phyloP scores from a whole-genome alignment of 2,113 vertebrate genomes.

The Dromiciops gliroides region DNA sequence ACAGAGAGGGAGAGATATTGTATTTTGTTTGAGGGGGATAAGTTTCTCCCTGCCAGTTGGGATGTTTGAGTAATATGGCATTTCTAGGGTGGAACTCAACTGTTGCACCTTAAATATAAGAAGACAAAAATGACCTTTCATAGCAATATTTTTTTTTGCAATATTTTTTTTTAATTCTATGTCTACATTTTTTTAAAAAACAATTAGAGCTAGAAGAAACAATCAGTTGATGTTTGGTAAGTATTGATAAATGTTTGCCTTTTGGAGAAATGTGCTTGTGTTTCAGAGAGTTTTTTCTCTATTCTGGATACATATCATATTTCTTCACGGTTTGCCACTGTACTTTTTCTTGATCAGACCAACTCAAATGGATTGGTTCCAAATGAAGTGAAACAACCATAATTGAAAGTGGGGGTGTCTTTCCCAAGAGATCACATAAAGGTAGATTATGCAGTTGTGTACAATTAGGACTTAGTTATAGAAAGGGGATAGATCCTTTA shows the following conservation, averaged over 20 bases:
- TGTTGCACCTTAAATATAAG: constrained; percentile 15
- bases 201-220: background rate
- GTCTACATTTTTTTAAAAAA: background rate
- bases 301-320: constrained; percentile 12
- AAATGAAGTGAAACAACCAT: constrained; percentile 23
- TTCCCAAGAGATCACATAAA: constrained; percentile 10
- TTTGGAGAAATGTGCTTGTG: constrained; percentile 2
- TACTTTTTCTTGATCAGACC: constrained; percentile 7
- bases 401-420: background rate
- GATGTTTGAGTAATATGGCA: background rate
- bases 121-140: constrained; percentile 5
- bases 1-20: background rate
- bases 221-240: constrained; percentile 32
- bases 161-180: background rate
- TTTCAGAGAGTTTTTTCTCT: constrained; percentile 37
- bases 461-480: background rate
- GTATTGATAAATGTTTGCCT: constrained; percentile 26
- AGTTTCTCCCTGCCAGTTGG: background rate
- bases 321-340: constrained; percentile 14
- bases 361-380: background rate
- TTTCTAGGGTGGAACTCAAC: background rate
- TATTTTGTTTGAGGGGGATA: background rate
- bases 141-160: background rate
- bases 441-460: background rate
- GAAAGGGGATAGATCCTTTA: background rate